phyloP scores from a whole-genome alignment of 92 coral and sea anemone genomes.

The Diadumene lineata region DNA sequence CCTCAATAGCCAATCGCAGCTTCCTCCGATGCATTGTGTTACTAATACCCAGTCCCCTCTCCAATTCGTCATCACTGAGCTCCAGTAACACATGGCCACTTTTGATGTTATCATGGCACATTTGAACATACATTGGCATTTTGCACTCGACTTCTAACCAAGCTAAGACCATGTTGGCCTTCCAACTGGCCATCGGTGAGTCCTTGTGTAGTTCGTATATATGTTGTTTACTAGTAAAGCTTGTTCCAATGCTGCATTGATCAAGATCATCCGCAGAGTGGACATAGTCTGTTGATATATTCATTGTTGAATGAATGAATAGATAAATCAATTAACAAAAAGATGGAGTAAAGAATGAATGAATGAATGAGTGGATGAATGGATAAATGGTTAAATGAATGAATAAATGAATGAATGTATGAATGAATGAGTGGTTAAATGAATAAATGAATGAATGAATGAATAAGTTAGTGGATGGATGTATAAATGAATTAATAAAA shows the following conservation, averaged over 20 bases:
- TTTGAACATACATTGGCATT: slow-evolving; percentile 94
- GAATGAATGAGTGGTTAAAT: neutral
- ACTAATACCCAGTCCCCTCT: slow-evolving; percentile 75
- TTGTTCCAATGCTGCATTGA: slow-evolving; percentile 43
- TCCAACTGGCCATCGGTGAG: slow-evolving; percentile 90
- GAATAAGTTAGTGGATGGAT: neutral
- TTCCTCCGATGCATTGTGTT: slow-evolving; percentile 86
- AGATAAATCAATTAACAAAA: too few relatives aligned
- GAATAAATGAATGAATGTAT: neutral
- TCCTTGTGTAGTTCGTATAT: slow-evolving; percentile 89
- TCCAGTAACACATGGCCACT: slow-evolving; percentile 91
- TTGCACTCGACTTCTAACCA: slow-evolving; percentile 93
- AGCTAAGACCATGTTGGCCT: slow-evolving; percentile 88
- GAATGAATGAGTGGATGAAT: neutral
- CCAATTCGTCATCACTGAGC: slow-evolving; percentile 84
- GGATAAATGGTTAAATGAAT: neutral
- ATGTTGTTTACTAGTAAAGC: slow-evolving; percentile 68
- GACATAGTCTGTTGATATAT: slow-evolving; percentile 12
- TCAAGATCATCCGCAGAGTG: slow-evolving; percentile 40
- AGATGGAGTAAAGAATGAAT: too few relatives aligned
- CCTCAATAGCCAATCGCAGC: slow-evolving; percentile 95
- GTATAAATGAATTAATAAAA: neutral
- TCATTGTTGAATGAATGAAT: neutral
- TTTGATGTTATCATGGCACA: slow-evolving; percentile 90
- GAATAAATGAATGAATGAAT: neutral